Evolutionary conservation across 2,797 vertebrate genomes (phyloP).

Genomic region (Cyclura pinguis): DNA sequence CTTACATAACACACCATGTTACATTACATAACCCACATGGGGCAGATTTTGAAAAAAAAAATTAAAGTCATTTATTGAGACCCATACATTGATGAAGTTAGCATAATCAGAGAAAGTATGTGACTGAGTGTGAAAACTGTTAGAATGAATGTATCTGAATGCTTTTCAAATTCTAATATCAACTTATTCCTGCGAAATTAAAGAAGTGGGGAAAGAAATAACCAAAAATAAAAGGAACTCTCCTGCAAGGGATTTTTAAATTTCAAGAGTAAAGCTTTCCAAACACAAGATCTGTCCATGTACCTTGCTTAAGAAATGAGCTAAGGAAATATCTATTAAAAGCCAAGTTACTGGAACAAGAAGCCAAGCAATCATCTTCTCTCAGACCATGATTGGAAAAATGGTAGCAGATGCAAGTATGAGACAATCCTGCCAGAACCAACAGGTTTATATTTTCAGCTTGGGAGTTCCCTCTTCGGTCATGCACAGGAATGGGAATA

Average conservation of each 20-base stretch:
- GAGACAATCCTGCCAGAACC: conserved; percentile 43
- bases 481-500: conserved; percentile 37
- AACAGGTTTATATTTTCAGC: conserved; percentile 49
- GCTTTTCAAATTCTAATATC: conserved; percentile 13
- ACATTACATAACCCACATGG: too few species aligned
- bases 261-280: conserved; percentile 12
- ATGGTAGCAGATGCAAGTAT: conserved; percentile 48
- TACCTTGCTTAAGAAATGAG: conserved; percentile 29
- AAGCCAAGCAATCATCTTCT: conserved; percentile 45
- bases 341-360: conserved; percentile 42
- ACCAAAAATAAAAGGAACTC: background rate
- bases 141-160: conserved; percentile 9
- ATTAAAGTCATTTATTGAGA: background rate
- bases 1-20: conserved; percentile 13
- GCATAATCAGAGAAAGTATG: conserved; percentile 5
- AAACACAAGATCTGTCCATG: conserved; percentile 24
- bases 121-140: background rate
- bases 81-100: background rate
- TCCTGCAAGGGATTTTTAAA: conserved; percentile 10
- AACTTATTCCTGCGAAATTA: background rate
- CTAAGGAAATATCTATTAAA: conserved; percentile 36
- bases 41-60: background rate
- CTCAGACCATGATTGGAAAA: conserved; percentile 44
- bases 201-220: background rate
- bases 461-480: conserved; percentile 44